Evolutionary conservation across 2,113 vertebrate species (phyloP), one percentile per base, ranked within the genome.

Genomic region (Lycaon pictus): DNA sequence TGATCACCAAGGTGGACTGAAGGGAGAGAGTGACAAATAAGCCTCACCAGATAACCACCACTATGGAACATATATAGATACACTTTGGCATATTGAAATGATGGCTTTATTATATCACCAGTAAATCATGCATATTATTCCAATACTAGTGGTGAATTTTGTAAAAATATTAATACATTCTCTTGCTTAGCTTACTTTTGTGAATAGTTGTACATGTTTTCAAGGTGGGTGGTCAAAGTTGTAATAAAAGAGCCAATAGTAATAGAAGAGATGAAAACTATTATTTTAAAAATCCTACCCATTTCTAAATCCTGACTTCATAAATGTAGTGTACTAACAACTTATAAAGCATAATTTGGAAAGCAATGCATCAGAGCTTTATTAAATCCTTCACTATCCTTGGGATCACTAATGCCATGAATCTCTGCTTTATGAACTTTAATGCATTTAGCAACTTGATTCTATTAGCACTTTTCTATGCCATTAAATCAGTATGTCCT

Each of bases 161-260:
- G 4, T 93, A 67, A 7, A 88, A 72, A 90, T 94, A 93, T 80
- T 62, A 72, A 51, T 19, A 62, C 13, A 60, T 22, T 71, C 25
- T 56, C 51, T 94, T 95, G 9, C 51, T 94, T 35, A 93, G n/a
- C 56, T 92, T 76, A 51, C 27, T 79, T 94, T 79, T 93, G 22
- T 92, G 22, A 27, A 27, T 85, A 86, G 32, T 56, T 62, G 5
- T 90, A 58, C 10, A 20, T 88, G 60, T 81, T 92, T 96, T 96
- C 35, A 90, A 81, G 72, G 32, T 88, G 35, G 37, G 2, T 84
- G 65, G 93, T 27, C 16, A 62, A 2, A 76, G 15, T n/a, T 55
- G 16, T 90, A 94, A 80, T 77, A 88, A 79, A 62, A 88, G 53
- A 96, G 16, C 23, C 19, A 84, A 32, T 53, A 82, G 27, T 58